Conservation (phyloP, 2,113 vertebrate species). For the Ammodytes marinus region DNA sequence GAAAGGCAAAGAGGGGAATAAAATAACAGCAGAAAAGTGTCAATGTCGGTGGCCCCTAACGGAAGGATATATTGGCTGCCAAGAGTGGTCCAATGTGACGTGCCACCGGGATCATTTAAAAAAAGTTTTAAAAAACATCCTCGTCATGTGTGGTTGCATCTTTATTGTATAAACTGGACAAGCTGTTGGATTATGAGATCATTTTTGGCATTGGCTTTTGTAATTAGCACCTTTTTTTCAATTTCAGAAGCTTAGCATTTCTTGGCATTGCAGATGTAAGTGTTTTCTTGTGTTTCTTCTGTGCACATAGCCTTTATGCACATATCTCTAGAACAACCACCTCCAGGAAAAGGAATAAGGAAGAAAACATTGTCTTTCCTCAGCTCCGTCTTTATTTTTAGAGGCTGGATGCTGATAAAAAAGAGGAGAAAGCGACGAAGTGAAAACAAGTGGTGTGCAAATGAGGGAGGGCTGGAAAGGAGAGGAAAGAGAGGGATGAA, state of each 20-base stretch:
- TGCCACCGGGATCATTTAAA: background rate
- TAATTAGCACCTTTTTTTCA: conserved; percentile 68
- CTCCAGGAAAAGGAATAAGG: conserved; percentile 55
- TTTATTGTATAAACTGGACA: conserved; percentile 1
- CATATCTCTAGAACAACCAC: conserved; percentile 61
- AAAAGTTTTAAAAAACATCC: background rate
- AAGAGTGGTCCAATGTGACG: background rate
- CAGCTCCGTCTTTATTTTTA: conserved; percentile 79
- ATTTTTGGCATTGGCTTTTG: conserved; percentile 46
- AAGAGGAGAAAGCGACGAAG: conserved; percentile 55
- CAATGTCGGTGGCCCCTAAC: conserved; percentile 5
- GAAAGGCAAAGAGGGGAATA: conserved; percentile 29
- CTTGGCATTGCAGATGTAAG: conserved; percentile 45
- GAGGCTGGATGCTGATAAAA: conserved; percentile 77
- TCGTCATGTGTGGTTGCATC: background rate
- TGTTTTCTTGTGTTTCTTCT: conserved; percentile 52
- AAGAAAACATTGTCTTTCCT: conserved; percentile 57
- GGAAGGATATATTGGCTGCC: background rate
- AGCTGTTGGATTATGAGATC: background rate
- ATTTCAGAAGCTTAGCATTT: conserved; percentile 38
- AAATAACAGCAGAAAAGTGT: conserved; percentile 31
- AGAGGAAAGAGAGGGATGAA: conserved; percentile 18
- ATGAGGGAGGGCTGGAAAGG: conserved; percentile 11
- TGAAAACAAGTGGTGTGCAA: conserved; percentile 50
- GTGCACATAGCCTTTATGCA: conserved; percentile 44